Base-by-base conservation (phyloP, 1,140 invertebrate species). In the Cecropterus lyciades region DNA sequence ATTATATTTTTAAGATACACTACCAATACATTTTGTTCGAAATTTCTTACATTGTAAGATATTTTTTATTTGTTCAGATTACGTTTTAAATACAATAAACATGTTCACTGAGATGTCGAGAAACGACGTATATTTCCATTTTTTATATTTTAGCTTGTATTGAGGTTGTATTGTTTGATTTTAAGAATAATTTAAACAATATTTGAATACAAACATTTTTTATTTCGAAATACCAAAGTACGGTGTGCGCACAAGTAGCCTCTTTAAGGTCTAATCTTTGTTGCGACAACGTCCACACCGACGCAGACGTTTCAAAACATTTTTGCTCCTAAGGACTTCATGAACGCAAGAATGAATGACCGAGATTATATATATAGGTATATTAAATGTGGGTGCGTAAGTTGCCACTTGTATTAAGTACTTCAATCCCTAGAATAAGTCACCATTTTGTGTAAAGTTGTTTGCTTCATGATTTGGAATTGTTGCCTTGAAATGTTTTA, bases 401-500 rank as follows among this genome's bases (percentile, higher is more conserved):
- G 17, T 51, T 46, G 42, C 52, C 51, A 56, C 42, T 55, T 33
- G 46, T 42, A 69, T 45, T 65, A 67, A 75, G 69, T 14, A 43
- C 49, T 74, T 69, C 70, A 72, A 65, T 33, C 65, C 56, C 64
- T 64, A 70, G 48, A 30, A 33, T 86, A 84, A 80, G 74, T 73
- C 68, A 66, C 67, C 67, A 78, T 69, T 67, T 80, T 78, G 75
- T 76, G 72, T 73, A 74, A 78, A 73, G 55, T 77, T 80, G 60
- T 81, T 84, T 74, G 81, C 81, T 84, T 84, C 76, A 78, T 80
- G 69, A 81, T 66, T 84, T 81, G 70, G 74, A 80, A 84, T 80
- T 77, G 82, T 85, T 85, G 85, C 79, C 82, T 89, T 87, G 80
- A 82, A 76, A 82, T 82, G 79, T 77, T 82, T 30, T 84, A 85